Evolutionary conservation across 1,140 invertebrate species (phyloP).

Genomic region (Scaptomyza montana): DNA sequence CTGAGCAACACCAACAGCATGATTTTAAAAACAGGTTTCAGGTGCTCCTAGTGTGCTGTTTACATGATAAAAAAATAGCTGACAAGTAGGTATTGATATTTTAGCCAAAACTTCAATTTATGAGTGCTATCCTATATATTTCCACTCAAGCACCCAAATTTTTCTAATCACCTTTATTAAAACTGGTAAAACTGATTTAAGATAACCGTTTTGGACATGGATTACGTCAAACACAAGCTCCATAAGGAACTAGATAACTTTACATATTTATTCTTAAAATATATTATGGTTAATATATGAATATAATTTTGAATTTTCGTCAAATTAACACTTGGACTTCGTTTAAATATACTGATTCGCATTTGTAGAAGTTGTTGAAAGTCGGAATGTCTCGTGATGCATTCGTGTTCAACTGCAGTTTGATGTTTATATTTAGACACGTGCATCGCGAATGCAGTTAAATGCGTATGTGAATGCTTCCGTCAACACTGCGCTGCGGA

Average conservation of each 20-base stretch:
- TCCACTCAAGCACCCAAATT: too few relatives aligned
- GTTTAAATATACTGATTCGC: too few relatives aligned
- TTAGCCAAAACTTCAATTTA: background rate
- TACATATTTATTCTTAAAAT: too few relatives aligned
- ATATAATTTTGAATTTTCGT: too few relatives aligned
- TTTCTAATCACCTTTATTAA: too few relatives aligned
- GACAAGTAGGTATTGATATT: background rate
- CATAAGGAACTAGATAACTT: too few relatives aligned
- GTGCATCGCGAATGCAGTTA: constrained; percentile 35
- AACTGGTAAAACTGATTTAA: too few relatives aligned
- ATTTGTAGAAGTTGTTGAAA: background rate
- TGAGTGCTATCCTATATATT: too few relatives aligned
- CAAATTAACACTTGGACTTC: too few relatives aligned
- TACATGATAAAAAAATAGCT: background rate
- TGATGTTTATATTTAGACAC: constrained; percentile 54
- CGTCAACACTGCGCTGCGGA: constrained; percentile 66
- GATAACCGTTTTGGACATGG: background rate
- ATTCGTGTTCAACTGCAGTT: constrained; percentile 18
- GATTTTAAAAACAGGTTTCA: background rate
- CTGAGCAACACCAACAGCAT: too few relatives aligned
- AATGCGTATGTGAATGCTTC: constrained; percentile 48
- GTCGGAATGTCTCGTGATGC: constrained; percentile 52
- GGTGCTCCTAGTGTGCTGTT: background rate
- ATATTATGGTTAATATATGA: too few relatives aligned
- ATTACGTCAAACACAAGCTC: background rate